Base-by-base conservation (phyloP, 2,888 invertebrate genomes). In the Cephus sareptanus region DNA sequence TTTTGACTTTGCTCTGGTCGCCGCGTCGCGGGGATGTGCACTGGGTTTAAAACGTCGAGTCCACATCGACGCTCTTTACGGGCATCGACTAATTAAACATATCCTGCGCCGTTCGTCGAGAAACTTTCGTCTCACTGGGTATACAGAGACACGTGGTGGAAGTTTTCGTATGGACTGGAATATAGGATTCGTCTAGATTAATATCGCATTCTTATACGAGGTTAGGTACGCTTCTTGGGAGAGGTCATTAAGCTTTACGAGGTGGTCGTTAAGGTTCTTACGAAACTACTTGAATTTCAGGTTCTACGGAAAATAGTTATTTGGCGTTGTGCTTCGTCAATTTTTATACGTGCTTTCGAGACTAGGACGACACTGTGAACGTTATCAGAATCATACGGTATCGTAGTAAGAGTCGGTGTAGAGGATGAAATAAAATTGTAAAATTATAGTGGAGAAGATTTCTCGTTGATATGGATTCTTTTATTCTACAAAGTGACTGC, bases 1-100 rank as follows among this genome's bases (percentile, higher is more conserved):
- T 68, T 77, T 71, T 77, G 23, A 56, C 77, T 31, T 31, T 71
- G 15, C 33, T 71, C 33, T 12, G 9, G 31, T 31, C 71, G 33
- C 13, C 71, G 71, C 71, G 31, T 9, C 71, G 71, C 71, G 31
- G 9, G 31, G 33, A 71, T 56, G 56, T 69, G 69, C n/a, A 31
- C 69, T 73, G 75, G 23, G 34, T 30, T 75, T 68, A 75, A 77
- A 77, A 68, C 31, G 34, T 76, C 75, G 35, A 34, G 75, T 75
- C 69, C 33, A 69, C 75, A 4, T 77, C 78, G 75, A 11, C 33
- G 31, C 71, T 33, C 34, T 71, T 71, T 15, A 71, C 13, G 23
- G 31, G 33, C 13, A 71, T 31, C 31, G 71, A 34, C 71, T 71
- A 31, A 71, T 71, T 71, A 34, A 71, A 71, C 34, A 3, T 34